A percentile compares a stretch with the other conserved stretches of the same genome.
These are phyloP conservation scores for Amaurobius ferox DNA, from an alignment of 2,888 invertebrate species.

Conservation along the genomic window DNA sequence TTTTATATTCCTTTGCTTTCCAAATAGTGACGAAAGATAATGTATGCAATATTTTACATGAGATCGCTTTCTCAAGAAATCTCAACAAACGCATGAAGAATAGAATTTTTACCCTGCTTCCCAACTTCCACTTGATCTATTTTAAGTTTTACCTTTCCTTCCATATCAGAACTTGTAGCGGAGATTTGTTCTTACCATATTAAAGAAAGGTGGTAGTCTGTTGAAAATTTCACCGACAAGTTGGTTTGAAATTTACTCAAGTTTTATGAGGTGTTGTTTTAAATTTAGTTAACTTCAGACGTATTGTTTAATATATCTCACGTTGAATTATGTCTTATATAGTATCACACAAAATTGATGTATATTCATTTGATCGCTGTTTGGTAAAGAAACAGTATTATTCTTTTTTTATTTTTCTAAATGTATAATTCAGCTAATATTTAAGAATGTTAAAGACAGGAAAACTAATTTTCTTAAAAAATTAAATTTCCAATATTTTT, in stretches of 20 bases:
- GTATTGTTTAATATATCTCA: too few species aligned
- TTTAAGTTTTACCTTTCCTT: not conserved
- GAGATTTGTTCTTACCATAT: not conserved
- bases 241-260: not conserved
- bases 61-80: not conserved
- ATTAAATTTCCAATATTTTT: too few species aligned
- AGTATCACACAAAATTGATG: too few species aligned
- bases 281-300: too few species aligned
- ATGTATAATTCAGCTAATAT: too few species aligned
- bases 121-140: conserved; percentile 9
- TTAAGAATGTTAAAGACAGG: too few species aligned
- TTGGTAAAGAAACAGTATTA: too few species aligned
- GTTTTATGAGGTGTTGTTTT: not conserved
- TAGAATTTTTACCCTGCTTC: not conserved
- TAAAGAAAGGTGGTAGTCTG: not conserved
- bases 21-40: not conserved
- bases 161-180: not conserved
- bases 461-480: too few species aligned
- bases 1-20: not conserved
- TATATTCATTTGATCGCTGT: too few species aligned
- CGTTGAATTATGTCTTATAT: too few species aligned
- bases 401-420: too few species aligned
- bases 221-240: not conserved
- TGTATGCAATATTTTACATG: not conserved
- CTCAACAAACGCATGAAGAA: not conserved